A percentile compares a stretch with the other conserved stretches of the same genome.
Conservation (phyloP, 2,888 invertebrate genomes). For the Brenthis hecate region DNA sequence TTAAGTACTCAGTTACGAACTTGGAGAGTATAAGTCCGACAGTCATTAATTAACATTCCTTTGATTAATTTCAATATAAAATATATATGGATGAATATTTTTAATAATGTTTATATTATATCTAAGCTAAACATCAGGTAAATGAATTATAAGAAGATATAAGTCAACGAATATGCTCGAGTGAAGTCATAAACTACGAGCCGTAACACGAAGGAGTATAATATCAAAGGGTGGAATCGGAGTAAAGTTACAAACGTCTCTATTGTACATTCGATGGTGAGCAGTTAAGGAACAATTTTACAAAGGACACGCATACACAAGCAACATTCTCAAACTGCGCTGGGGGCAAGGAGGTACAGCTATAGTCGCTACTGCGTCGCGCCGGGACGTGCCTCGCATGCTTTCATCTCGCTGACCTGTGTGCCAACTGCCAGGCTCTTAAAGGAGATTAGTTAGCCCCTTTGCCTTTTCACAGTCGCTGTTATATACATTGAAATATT, state of each 20-base stretch:
- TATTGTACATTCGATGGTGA: conserved; percentile 9
- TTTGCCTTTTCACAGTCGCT: conserved; percentile 13
- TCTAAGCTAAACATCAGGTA: not conserved
- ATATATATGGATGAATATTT: not conserved
- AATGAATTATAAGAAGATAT: not conserved
- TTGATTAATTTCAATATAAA: conserved; percentile 1
- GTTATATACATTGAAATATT: not conserved
- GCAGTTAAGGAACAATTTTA: conserved; percentile 26
- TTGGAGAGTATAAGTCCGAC: conserved; percentile 11
- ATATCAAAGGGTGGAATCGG: conserved; percentile 2
- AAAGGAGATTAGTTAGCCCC: conserved; percentile 17
- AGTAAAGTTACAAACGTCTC: conserved; percentile 18
- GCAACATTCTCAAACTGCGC: conserved; percentile 29
- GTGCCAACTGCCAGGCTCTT: conserved; percentile 10
- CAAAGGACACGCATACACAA: conserved; percentile 25
- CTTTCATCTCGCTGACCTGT: conserved; percentile 28
- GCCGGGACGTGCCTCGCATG: conserved; percentile 36
- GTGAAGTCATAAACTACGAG: not conserved
- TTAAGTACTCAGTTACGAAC: conserved; percentile 24
- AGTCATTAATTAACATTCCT: conserved; percentile 26
- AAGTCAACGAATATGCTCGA: no score
- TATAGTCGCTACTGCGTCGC: conserved; percentile 32
- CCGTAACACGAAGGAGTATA: not conserved
- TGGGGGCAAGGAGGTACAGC: conserved; percentile 3
- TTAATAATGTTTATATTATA: not conserved